Percentiles rank a stretch among this genome's conserved stretches.
phyloP scores from a whole-genome alignment of 1,140 invertebrate genomes.

The Drosophila sechellia region DNA sequence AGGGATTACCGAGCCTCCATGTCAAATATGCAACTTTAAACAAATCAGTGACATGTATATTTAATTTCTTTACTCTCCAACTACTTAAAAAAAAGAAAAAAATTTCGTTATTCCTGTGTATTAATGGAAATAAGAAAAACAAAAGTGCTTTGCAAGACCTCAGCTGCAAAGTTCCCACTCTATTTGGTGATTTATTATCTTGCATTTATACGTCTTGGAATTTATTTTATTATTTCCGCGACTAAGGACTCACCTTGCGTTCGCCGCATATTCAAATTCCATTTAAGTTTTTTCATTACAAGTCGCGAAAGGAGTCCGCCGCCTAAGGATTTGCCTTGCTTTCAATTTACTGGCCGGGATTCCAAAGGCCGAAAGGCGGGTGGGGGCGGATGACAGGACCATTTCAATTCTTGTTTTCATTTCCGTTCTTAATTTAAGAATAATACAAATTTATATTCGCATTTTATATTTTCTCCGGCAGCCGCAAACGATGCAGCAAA shows the following conservation, averaged over 20 bases:
- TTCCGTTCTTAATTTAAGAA: constrained; percentile 75
- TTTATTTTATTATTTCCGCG: constrained; percentile 5
- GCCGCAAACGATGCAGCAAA: constrained; percentile 35
- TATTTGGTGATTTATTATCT: constrained; percentile 12
- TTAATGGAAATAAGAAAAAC: not conserved
- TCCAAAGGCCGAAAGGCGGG: not conserved
- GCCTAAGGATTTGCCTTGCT: constrained; percentile 53
- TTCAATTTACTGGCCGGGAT: constrained; percentile 43
- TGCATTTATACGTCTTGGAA: constrained; percentile 10
- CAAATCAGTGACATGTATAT: not conserved
- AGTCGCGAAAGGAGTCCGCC: constrained; percentile 34
- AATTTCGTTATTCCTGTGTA: too few species aligned
- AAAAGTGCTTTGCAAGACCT: not conserved
- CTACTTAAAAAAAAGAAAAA: too few species aligned
- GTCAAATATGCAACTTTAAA: constrained; percentile 7
- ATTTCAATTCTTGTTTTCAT: constrained; percentile 76
- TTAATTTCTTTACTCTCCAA: too few species aligned
- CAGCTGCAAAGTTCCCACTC: not conserved
- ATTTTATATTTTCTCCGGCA: constrained; percentile 42
- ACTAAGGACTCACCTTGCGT: constrained; percentile 7
- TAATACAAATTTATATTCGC: constrained; percentile 70
- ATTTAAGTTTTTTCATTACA: constrained; percentile 77
- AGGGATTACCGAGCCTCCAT: constrained; percentile 4
- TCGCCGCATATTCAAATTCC: constrained; percentile 63
- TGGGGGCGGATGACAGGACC: constrained; percentile 36